Evolutionary conservation across 2,113 vertebrate species (phyloP).

Genomic region (Smithornis capensis): DNA sequence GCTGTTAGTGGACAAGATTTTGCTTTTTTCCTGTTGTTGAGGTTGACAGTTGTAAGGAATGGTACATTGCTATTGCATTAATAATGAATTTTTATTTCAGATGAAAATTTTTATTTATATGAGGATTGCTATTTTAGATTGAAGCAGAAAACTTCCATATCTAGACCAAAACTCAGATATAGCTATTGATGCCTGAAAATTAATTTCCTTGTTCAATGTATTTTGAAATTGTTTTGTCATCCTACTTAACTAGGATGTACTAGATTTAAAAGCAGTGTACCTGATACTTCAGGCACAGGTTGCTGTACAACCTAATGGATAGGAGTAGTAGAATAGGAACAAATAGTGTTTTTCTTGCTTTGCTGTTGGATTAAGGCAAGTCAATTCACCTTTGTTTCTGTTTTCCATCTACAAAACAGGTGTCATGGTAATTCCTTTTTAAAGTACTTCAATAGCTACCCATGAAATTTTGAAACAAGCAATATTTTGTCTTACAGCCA

Average conservation of each 20-base stretch:
- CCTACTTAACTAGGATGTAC: background rate
- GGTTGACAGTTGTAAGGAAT: background rate
- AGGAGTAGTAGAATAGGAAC: background rate
- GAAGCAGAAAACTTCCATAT: background rate
- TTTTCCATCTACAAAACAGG: background rate
- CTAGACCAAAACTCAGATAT: background rate
- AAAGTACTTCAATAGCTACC: background rate
- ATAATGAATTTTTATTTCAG: background rate
- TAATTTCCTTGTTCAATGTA: background rate
- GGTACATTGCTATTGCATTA: background rate
- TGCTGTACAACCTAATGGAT: background rate
- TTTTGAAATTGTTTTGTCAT: conserved; percentile 4
- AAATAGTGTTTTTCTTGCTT: background rate
- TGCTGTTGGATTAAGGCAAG: background rate
- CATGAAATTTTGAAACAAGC: background rate
- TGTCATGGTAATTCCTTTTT: background rate
- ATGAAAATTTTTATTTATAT: background rate
- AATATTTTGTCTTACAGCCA: background rate
- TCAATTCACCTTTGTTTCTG: background rate
- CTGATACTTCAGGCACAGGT: background rate
- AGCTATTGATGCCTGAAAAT: background rate
- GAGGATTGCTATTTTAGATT: background rate
- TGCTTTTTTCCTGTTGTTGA: background rate
- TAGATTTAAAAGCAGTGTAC: background rate
- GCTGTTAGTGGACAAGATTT: background rate